phyloP scores from a whole-genome alignment of 2,888 invertebrate genomes.

The Pristionchus mayeri region DNA sequence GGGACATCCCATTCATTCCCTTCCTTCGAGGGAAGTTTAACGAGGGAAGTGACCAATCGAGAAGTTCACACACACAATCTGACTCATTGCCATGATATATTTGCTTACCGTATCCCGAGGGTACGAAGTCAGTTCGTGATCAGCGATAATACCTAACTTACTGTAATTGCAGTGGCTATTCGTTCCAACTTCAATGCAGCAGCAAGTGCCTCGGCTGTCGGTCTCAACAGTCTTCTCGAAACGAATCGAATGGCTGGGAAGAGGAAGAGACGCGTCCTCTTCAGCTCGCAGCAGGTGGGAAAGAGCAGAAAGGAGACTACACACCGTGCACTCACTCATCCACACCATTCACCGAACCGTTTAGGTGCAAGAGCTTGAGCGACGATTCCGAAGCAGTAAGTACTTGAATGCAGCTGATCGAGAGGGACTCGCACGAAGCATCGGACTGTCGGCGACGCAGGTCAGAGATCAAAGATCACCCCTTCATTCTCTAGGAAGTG shows the following conservation, averaged over 20 bases:
- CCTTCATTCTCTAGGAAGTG: not conserved
- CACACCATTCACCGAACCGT: not conserved
- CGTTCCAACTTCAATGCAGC: constrained; percentile 8
- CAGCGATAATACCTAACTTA: not conserved
- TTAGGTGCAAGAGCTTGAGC: constrained; percentile 35
- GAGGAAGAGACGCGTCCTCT: constrained; percentile 44
- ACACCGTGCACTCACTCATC: not conserved
- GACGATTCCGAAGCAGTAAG: constrained; percentile 9
- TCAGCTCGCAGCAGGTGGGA: constrained; percentile 40
- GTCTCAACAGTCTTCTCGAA: not conserved
- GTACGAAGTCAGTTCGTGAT: constrained; percentile 8
- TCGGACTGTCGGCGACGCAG: constrained; percentile 46
- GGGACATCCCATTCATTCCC: constrained; percentile 29
- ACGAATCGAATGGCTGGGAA: constrained; percentile 6
- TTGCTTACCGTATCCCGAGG: constrained; percentile 15
- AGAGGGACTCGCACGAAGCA: constrained; percentile 14
- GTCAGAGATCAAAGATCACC: constrained; percentile 13
- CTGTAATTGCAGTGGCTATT: not conserved
- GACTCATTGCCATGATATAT: not conserved
- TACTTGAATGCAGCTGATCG: constrained; percentile 31
- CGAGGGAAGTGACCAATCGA: constrained; percentile 45
- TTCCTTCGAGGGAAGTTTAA: not conserved
- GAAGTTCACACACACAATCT: constrained; percentile 24
- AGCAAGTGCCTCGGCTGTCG: not conserved
- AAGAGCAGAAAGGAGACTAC: not conserved